These are phyloP conservation scores for Pitangus sulphuratus DNA, from an alignment of 2,797 vertebrate genomes.

Conservation along the genomic window DNA sequence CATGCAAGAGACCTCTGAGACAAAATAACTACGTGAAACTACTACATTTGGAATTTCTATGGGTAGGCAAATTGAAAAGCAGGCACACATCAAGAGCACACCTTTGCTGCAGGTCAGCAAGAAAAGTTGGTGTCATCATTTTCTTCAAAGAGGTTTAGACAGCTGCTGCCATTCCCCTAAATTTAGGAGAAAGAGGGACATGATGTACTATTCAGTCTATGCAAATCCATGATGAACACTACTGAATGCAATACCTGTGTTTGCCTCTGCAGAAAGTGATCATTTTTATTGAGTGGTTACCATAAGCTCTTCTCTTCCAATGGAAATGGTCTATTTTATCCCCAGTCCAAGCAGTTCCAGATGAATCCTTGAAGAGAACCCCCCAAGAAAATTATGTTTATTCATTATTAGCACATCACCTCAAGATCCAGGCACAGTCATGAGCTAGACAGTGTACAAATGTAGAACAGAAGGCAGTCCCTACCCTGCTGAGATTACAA, in stretches of 20 bases:
- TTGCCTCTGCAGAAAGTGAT: background rate
- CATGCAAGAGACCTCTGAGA: background rate
- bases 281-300: background rate
- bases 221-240: background rate
- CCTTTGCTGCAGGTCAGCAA: slow-evolving; percentile 41
- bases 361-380: background rate
- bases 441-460: background rate
- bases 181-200: slow-evolving; percentile 26
- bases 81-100: slow-evolving; percentile 26
- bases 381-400: background rate
- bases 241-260: background rate
- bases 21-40: background rate
- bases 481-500: slow-evolving; percentile 10
- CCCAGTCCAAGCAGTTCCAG: background rate
- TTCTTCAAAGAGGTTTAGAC: slow-evolving; percentile 48
- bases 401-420: background rate
- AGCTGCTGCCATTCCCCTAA: background rate
- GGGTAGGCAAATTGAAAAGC: slow-evolving; percentile 7
- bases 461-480: background rate
- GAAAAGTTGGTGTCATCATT: background rate
- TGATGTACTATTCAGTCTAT: background rate
- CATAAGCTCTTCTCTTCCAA: background rate
- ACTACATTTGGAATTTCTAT: slow-evolving; percentile 1
- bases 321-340: background rate
- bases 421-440: background rate